These are phyloP conservation scores for Enteromius fasciolatus DNA, from an alignment of 2,797 vertebrate genomes.

Conservation along the genomic window DNA sequence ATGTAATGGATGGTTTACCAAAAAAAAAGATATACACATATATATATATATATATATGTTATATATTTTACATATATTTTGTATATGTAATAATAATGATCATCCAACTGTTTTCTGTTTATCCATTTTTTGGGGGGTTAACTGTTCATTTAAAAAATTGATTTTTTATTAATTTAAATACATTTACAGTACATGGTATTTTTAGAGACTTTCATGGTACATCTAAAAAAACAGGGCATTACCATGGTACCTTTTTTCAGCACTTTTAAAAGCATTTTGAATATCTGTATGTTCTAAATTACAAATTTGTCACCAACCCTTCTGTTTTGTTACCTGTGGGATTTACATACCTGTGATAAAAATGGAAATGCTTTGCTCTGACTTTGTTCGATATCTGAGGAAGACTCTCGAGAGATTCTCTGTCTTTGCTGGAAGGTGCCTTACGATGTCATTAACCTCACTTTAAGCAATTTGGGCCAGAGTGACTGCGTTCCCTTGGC, in stretches of 20 bases:
- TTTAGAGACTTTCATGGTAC: not conserved
- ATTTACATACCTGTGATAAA: conserved; percentile 50
- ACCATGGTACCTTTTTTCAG: not conserved
- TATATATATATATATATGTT: too few relatives aligned
- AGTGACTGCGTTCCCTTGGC: conserved; percentile 56
- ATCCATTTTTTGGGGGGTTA: not conserved
- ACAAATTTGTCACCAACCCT: conserved; percentile 5
- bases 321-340: conserved; percentile 30
- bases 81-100: not conserved
- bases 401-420: conserved; percentile 54
- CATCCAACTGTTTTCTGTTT: not conserved
- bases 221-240: not conserved
- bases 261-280: not conserved
- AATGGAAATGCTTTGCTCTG: conserved; percentile 50
- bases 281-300: conserved; percentile 9
- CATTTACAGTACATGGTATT: not conserved
- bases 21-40: not conserved
- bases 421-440: conserved; percentile 61
- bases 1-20: not conserved
- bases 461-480: conserved; percentile 73
- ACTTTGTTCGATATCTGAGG: conserved; percentile 52
- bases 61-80: too few relatives aligned
- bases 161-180: not conserved
- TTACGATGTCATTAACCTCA: conserved; percentile 74
- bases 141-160: not conserved